A percentile compares a stretch with the other conserved stretches of the same genome.
Conservation (phyloP, 2,888 invertebrate species). For the Philhelius pedissequus region DNA sequence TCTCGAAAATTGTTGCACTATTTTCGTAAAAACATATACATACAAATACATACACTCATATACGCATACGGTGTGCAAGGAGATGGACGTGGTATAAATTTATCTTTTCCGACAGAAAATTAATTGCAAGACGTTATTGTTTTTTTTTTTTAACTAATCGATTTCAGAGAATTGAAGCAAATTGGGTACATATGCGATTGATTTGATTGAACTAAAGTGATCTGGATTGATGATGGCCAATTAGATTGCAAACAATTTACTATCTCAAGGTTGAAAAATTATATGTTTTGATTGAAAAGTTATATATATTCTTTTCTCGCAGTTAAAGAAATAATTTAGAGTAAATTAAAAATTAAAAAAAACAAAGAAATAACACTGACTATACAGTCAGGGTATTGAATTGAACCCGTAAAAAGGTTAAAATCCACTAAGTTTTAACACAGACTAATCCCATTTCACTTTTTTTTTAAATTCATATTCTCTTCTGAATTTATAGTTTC, state of each 20-base stretch:
- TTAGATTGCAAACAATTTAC: not conserved
- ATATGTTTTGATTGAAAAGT: not conserved
- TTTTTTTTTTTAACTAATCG: conserved; percentile 2
- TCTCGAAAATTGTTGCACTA: conserved; percentile 44
- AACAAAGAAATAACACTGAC: no score
- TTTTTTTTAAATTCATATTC: no score
- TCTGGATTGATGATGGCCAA: not conserved
- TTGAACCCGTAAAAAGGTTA: no score
- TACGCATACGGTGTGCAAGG: not conserved
- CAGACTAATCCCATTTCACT: no score
- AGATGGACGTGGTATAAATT: not conserved
- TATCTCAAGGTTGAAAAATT: not conserved
- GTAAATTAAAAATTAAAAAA: not conserved
- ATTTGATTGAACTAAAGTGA: not conserved
- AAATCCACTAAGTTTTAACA: no score
- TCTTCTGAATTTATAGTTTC: no score
- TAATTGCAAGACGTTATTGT: not conserved
- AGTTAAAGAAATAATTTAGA: not conserved
- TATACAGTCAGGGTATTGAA: no score
- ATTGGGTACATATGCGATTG: not conserved
- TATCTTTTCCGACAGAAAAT: conserved; percentile 42
- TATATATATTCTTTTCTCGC: not conserved
- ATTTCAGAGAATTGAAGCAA: not conserved
- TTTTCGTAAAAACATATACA: not conserved
- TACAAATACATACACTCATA: not conserved